Evolutionary conservation across 2,113 vertebrate genomes (phyloP).

Genomic region (Indicator maculatus): DNA sequence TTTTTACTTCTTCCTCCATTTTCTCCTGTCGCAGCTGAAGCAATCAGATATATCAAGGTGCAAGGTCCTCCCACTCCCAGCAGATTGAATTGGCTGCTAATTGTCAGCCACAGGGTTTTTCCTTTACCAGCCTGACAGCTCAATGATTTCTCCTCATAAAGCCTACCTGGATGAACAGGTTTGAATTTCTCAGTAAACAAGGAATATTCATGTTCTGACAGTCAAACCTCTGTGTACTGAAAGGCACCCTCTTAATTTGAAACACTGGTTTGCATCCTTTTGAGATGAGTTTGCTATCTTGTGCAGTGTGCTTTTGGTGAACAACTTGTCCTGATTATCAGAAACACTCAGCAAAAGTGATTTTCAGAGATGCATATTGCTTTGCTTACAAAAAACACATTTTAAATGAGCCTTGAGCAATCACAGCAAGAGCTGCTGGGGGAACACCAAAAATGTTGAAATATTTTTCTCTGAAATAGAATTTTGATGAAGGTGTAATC

Average conservation of each 20-base stretch:
- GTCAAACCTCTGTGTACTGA: not conserved
- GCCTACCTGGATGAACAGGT: not conserved
- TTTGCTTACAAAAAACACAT: not conserved
- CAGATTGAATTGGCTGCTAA: not conserved
- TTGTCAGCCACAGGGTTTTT: not conserved
- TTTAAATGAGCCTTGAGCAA: not conserved
- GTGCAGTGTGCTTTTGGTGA: not conserved
- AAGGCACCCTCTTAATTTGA: not conserved
- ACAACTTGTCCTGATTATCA: not conserved
- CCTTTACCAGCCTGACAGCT: not conserved
- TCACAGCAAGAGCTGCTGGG: not conserved
- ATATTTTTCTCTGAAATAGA: not conserved
- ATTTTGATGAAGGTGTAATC: not conserved
- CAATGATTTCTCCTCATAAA: not conserved
- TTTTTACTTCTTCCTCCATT: too few relatives aligned
- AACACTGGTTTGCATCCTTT: not conserved
- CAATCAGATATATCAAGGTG: too few relatives aligned
- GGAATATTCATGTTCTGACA: not conserved
- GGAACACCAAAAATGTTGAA: not conserved
- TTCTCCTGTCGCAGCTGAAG: accelerated
- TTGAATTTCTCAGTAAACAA: not conserved
- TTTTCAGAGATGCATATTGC: not conserved
- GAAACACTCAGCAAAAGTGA: not conserved
- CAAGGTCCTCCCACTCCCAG: not conserved
- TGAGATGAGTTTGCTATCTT: not conserved